Percentiles rank a stretch among this genome's conserved stretches.
phyloP scores from a whole-genome alignment of 1,140 invertebrate genomes.

The Stegodyphus mimosarum region DNA sequence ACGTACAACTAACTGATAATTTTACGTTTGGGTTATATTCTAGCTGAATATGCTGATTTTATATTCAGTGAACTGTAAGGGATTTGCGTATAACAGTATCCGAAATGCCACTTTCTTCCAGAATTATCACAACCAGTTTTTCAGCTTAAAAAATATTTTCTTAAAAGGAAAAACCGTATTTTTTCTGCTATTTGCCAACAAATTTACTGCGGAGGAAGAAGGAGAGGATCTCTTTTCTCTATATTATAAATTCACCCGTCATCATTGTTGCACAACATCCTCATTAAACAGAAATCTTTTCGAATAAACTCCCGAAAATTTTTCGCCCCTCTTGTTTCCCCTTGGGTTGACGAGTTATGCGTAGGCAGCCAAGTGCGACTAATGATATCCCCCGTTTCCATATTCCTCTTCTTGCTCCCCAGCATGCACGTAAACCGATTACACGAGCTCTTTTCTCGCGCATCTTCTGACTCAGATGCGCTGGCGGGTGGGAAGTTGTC shows the following conservation, averaged over 20 bases:
- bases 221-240: background rate
- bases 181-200: too few species aligned
- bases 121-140: too few species aligned
- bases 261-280: slow-evolving; percentile 37
- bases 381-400: slow-evolving; percentile 21
- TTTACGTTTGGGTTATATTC: too few species aligned
- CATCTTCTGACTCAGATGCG: slow-evolving; percentile 29
- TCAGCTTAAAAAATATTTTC: too few species aligned
- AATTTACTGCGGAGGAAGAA: too few species aligned
- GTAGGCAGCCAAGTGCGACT: slow-evolving; percentile 30
- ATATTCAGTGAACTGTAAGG: too few species aligned
- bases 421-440: slow-evolving; percentile 29
- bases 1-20: too few species aligned
- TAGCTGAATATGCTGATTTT: too few species aligned
- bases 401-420: background rate
- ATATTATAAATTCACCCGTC: background rate
- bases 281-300: slow-evolving; percentile 22
- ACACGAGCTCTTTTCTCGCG: slow-evolving; percentile 29
- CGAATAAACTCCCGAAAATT: background rate
- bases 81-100: too few species aligned
- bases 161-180: too few species aligned
- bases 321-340: background rate
- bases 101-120: too few species aligned
- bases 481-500: slow-evolving; percentile 21
- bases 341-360: background rate